Base-by-base conservation (phyloP, 2,888 invertebrate genomes). In the Agonopterix alstromeriana region DNA sequence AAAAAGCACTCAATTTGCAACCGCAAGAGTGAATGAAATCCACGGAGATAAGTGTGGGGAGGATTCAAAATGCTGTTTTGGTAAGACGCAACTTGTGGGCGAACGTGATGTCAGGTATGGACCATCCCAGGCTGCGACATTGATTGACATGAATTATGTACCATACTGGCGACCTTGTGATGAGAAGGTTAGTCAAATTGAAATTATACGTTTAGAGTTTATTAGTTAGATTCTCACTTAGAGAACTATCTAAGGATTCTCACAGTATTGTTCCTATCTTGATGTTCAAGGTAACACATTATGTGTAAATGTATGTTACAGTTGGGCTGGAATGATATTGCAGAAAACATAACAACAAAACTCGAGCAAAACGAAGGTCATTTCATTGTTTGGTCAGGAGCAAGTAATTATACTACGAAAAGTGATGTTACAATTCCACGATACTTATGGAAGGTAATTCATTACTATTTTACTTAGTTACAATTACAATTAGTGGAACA, bases 121-220 rank as follows among this genome's bases (percentile, higher is more conserved):
- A 4, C 42, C 45, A 9, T 10, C 41, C 2, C 35, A 45, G 14
- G 35, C n/a, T 1, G 36, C 45, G 8, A 48, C 48, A 8, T 41
- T 14, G 35, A 11, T 42, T 42, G 10, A 27, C 0, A 14, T 42
- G 11, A 48, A 48, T n/a, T 38, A 41, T 12, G 45, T 48, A 10
- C 48, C 45, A 36, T 11, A 36, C 27, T 48, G 48, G 48, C 17
- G n/a, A 10, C 14, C 17, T 12, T 48, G 48, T 14, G 35, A 43
- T 9, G 8, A 7, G 27, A 5, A 27, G 27, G 27, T 27, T 27
- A 27, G 27, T 27, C 5, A 27, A 27, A 7, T 27, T n/a, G n/a
- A n/a, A n/a, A 27, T 27, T 27, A 3, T 14, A 17, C 2, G 2
- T 3, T 17, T 17, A 17, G 3, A 3, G 4, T 17, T 17, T 17